Base-by-base conservation (phyloP, 1,140 invertebrate species). In the Drosophila nigromelanica region DNA sequence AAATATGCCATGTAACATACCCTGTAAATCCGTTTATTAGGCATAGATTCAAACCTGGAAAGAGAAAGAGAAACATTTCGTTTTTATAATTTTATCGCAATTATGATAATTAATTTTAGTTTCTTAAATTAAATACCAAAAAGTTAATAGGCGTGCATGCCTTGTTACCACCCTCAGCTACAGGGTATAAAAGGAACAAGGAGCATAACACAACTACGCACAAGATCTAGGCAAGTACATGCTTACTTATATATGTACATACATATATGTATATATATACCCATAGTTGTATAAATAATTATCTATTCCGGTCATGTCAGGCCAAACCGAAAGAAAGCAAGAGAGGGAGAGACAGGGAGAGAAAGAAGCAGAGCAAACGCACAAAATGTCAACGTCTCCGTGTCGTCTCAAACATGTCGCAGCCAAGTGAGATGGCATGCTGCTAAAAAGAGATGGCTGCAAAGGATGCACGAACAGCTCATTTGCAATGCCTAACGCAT, bases 301-400 rank as follows among this genome's bases (percentile, higher is more conserved):
- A 81, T 81, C 56, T 76, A 81, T 81, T 78, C 78, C 64, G 73
- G 73, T 81, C 78, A 81, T 78, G 78, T 79, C 67, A 64, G 48
- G 35, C 39, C 40, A 40, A 62, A 54, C 11, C 11, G 10, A 40
- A 45, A 39, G 24, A 58, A n/a, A 15, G n/a, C 42, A 12, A 21
- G 11, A 3, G 21, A 27, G 27, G 18, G 35, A 8, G 52, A 3
- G n/a, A n/a, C 3, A 35, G 35, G 18, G 47, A 10, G 15, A 18
- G 15, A 8, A 10, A 33, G 14, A 8, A 10, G n/a, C 12, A 42
- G 47, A 37, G 62, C n/a, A 10, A 37, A 60, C 50, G 55, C 71
- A 68, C 56, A 73, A 73, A 73, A 69, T 73, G 71, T 73, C 71
- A 73, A 73, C 64, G 63, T 61, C 67, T 61, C 33, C 48, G 63